These are phyloP conservation scores for Uropetala carovei DNA, from an alignment of 2,888 invertebrate genomes.

Conservation along the genomic window DNA sequence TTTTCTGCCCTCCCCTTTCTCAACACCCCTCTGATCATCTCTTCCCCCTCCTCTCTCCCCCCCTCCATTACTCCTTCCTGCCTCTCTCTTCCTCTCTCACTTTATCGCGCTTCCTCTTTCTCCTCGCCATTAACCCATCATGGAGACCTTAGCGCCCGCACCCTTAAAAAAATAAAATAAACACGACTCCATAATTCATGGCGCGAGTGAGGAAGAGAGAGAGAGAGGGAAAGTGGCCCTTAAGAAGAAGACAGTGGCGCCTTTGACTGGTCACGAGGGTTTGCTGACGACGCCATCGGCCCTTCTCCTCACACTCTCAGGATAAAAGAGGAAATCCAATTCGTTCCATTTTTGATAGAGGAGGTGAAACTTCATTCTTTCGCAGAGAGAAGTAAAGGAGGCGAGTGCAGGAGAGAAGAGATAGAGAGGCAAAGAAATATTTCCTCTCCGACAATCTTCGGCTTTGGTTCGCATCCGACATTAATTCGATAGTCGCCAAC, in stretches of 20 bases:
- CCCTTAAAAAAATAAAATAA: conserved; percentile 15
- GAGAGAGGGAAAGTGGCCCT: neutral
- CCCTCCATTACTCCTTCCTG: neutral
- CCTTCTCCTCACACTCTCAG: too few relatives aligned
- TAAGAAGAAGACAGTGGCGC: conserved; percentile 10
- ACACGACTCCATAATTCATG: conserved; percentile 33
- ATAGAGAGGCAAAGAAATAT: too few relatives aligned
- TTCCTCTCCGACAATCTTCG: too few relatives aligned
- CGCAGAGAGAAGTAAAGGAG: too few relatives aligned
- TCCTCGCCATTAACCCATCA: conserved; percentile 19
- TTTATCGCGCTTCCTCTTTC: neutral
- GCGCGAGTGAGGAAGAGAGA: neutral
- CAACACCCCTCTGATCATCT: too few relatives aligned
- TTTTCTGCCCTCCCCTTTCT: neutral
- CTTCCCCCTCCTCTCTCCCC: neutral
- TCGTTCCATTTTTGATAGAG: too few relatives aligned
- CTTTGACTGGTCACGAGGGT: neutral
- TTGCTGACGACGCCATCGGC: too few relatives aligned
- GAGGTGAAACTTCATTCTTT: too few relatives aligned
- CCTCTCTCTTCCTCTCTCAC: neutral
- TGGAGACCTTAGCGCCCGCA: conserved; percentile 9
- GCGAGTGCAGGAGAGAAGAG: too few relatives aligned
- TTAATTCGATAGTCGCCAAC: too few relatives aligned
- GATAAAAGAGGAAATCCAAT: too few relatives aligned
- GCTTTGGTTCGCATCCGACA: too few relatives aligned